Percentiles rank a stretch among this genome's conserved stretches.
Conservation (phyloP, 1,140 invertebrate species). For the Brachionus manjavacas region DNA sequence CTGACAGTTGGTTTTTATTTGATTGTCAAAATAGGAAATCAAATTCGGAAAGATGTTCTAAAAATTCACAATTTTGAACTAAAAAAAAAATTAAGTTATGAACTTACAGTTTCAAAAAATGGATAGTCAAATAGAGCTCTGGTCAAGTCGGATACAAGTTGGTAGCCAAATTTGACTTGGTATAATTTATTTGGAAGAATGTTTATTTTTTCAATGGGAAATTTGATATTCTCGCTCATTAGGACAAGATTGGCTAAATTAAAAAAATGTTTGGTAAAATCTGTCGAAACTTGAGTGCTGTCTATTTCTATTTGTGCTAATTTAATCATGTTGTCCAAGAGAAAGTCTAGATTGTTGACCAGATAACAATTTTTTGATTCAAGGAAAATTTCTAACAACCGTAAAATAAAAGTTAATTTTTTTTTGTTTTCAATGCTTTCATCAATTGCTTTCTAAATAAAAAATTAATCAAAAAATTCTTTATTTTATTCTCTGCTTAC, state of each 20-base stretch:
- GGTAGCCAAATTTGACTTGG: slow-evolving; percentile 35
- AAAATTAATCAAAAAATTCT: not conserved
- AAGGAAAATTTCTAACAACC: not conserved
- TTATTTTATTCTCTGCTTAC: not conserved
- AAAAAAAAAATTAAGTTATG: not conserved
- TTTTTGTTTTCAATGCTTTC: not conserved
- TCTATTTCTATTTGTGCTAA: not conserved
- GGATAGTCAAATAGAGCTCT: slow-evolving; percentile 43
- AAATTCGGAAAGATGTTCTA: slow-evolving; percentile 24
- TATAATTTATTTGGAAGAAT: slow-evolving; percentile 17
- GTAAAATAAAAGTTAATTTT: not conserved
- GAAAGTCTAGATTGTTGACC: not conserved
- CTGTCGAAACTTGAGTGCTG: not conserved
- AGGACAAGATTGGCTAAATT: not conserved
- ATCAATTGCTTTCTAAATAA: slow-evolving; percentile 6
- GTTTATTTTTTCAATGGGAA: not conserved
- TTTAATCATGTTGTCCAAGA: not conserved
- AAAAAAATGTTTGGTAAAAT: not conserved
- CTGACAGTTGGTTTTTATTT: not conserved
- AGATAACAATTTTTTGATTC: not conserved
- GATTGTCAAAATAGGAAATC: not conserved
- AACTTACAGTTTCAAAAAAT: slow-evolving; percentile 41
- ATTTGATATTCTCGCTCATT: not conserved
- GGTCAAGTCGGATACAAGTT: slow-evolving; percentile 42
- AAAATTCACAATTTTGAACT: not conserved